Base-by-base conservation (phyloP, 2,888 invertebrate species). In the Eupithecia vulgata region DNA sequence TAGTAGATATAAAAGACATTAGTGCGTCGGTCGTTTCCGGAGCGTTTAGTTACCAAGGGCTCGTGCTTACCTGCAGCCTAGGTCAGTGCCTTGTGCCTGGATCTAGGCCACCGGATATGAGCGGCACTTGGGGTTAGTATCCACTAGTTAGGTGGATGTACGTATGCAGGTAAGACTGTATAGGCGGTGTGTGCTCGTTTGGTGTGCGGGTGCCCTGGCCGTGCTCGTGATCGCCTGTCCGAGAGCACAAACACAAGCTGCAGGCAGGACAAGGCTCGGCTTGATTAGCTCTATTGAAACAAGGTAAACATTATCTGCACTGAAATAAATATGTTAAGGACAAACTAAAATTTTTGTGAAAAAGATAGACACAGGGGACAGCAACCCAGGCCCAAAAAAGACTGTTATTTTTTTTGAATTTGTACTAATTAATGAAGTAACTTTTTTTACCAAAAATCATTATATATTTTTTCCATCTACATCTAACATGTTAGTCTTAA, bases 51-150 rank as follows among this genome's bases (percentile, higher is more conserved):
- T 35, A 21, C 30, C 35, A 64, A 35, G 35, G 13, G 35, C 30
- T 37, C 12, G 62, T 21, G 12, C 4, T 0, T 4, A 52, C 21
- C n/a, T 4, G 21, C 62, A n/a, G 17, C 57, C 57, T 57, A 12
- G 52, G n/a, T 8, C 3, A 48, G n/a, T 12, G 1, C 57, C 25
- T 57, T 12, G 35, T n/a, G 12, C 40, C 37, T 37, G 40, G 70
- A 74, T 76, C 68, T 76, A 79, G 79, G 80, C 78, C 77, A 73
- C 75, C 76, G 78, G 79, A 76, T 71, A 76, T 74, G 81, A 75
- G 79, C 78, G 82, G 77, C 80, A 82, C 80, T 83, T 81, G 80
- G 79, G 48, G 73, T 76, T 81, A 81, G 80, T 83, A 82, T 77
- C 80, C 78, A 10, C 81, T 77, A 76, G 79, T 76, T 68, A 66